Evolutionary conservation across 92 coral and sea anemone genomes (phyloP), one percentile per base, ranked within the genome.

Genomic region (Plumapathes pennacea): DNA sequence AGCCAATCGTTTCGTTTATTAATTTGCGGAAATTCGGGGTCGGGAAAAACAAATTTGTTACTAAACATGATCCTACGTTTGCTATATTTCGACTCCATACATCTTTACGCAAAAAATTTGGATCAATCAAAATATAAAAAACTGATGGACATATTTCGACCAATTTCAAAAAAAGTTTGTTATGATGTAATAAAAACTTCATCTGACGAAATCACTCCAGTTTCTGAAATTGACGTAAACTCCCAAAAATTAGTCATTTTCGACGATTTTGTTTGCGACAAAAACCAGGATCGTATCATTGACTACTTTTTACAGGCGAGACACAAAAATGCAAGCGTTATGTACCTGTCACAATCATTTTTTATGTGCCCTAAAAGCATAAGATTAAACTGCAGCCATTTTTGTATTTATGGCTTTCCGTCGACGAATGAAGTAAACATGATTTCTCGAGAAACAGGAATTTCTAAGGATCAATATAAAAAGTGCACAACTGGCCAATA

Each of bases 241-340:
- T 26, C 43, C 26, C 24, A 41, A 26, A 45, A 62, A 47, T 13
- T 62, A 6, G 69, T 62, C 2, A 12, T 60, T 44, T 60, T 60
- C 28, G 60, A 60, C 34, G 68, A 60, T 29, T 28, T 60, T 5
- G 26, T 62, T 0, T n/a, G 38, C 1, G 57, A 62, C 3, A 62
- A 24, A 18, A 43, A 23, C 17, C 69, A 62, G 29, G 25, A 62
- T n/a, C 43, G 46, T 25, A 43, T 62, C 26, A n/a, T n/a, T n/a
- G 28, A 62, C 26, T 25, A 62, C 56, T 62, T 23, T 42, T 43
- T 57, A 24, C 37, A 62, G 26, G 69, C 58, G 2, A 26, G 69
- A 4, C 69, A 62, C 30, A 19, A 42, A 2, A 22, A 1, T 3
- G 30, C 28, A 0, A 22, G 12, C 0, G 39, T 57, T 3, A 43